Conservation (phyloP, 2,113 vertebrate species). For the Sander vitreus region DNA sequence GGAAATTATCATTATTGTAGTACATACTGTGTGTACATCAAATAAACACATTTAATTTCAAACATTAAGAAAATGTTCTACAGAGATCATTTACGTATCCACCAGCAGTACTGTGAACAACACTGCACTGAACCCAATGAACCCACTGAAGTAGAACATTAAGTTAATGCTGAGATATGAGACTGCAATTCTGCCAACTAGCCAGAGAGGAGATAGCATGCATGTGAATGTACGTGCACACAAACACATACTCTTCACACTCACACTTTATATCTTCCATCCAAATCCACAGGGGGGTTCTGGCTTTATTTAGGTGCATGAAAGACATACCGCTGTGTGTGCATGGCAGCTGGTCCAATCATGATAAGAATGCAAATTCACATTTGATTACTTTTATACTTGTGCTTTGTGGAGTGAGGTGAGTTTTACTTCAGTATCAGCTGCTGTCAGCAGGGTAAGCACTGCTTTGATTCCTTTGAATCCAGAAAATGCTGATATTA, state of each 20-base stretch:
- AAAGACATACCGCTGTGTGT: constrained; percentile 43
- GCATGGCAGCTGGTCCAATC: constrained; percentile 60
- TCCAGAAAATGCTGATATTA: constrained; percentile 63
- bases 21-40: not conserved
- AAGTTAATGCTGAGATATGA: constrained; percentile 65
- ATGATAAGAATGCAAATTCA: constrained; percentile 72
- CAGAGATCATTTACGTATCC: not conserved
- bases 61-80: not conserved
- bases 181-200: constrained; percentile 54
- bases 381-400: constrained; percentile 66
- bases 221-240: not conserved
- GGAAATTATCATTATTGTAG: not conserved
- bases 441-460: constrained; percentile 70
- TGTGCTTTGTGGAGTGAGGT: constrained; percentile 53
- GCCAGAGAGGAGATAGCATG: constrained; percentile 38
- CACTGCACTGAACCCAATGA: constrained; percentile 59
- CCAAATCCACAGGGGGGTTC: constrained; percentile 36
- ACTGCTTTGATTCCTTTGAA: constrained; percentile 39
- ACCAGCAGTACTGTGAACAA: not conserved
- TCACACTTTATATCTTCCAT: constrained; percentile 27
- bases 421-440: constrained; percentile 62
- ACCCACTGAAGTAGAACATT: constrained; percentile 54
- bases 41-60: constrained; percentile 13
- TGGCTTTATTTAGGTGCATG: constrained; percentile 51
- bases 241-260: constrained; percentile 27